These are phyloP conservation scores for Oryzias dopingdopingensis DNA, from an alignment of 2,797 vertebrate species.

Conservation along the genomic window DNA sequence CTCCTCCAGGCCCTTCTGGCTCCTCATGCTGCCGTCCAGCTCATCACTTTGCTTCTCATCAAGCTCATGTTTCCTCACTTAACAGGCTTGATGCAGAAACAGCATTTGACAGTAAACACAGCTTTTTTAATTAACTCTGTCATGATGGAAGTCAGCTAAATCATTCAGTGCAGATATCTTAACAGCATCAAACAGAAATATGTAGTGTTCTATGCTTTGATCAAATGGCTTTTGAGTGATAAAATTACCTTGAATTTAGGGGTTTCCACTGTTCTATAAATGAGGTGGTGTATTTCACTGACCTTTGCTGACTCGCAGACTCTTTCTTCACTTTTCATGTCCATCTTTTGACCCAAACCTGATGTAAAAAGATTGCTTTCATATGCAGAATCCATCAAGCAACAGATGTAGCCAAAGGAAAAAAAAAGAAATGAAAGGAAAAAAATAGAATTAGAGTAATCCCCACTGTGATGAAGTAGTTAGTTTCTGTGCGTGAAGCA, in stretches of 20 bases:
- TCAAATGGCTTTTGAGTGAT: background rate
- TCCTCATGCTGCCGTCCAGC: constrained; percentile 21
- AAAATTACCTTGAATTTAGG: background rate
- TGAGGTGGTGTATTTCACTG: constrained; percentile 19
- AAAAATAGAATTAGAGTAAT: constrained; percentile 16
- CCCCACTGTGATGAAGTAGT: background rate
- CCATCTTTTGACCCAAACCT: constrained; percentile 24
- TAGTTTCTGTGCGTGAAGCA: constrained; percentile 6
- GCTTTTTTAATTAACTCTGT: constrained; percentile 7
- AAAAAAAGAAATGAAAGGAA: constrained; percentile 22
- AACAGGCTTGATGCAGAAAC: constrained; percentile 12
- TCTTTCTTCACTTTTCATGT: constrained; percentile 34
- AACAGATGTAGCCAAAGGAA: constrained; percentile 2
- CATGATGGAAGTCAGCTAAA: background rate
- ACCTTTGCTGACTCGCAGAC: constrained; percentile 44
- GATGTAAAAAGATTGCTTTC: constrained; percentile 10
- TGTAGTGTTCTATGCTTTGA: background rate
- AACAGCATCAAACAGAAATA: background rate
- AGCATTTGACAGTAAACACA: constrained; percentile 4
- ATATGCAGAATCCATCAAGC: constrained; percentile 35
- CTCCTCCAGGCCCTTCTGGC: constrained; percentile 55
- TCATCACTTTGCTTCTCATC: constrained; percentile 12
- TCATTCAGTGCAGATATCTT: background rate
- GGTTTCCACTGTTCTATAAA: background rate
- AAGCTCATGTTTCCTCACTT: constrained; percentile 2